Evolutionary conservation across 2,888 invertebrate species (phyloP).

Genomic region (Scrobipalpa costella): DNA sequence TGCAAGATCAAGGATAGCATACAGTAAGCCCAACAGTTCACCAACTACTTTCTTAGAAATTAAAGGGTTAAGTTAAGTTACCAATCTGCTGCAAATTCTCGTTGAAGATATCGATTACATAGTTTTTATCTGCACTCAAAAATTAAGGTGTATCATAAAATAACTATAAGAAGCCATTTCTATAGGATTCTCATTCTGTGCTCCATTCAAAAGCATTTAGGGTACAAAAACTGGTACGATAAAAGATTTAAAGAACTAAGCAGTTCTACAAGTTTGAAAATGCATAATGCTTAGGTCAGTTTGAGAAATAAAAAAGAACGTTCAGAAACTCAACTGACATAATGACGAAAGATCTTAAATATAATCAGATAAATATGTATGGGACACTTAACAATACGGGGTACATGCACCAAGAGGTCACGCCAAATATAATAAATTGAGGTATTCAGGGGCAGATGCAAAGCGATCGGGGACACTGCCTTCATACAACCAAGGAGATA

Average conservation of each 20-base stretch:
- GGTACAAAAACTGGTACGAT: constrained; percentile 40
- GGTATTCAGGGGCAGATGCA: constrained; percentile 73
- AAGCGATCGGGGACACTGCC: constrained; percentile 81
- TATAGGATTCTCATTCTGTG: constrained; percentile 60
- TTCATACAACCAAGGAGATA: constrained; percentile 79
- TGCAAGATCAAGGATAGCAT: constrained; percentile 38
- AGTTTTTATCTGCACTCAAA: constrained; percentile 36
- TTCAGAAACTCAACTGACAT: constrained; percentile 47
- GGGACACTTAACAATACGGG: constrained; percentile 63
- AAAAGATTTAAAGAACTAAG: constrained; percentile 63
- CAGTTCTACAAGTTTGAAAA: constrained; percentile 62
- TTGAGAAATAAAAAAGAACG: constrained; percentile 50
- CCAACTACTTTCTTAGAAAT: constrained; percentile 52
- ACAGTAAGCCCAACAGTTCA: constrained; percentile 48
- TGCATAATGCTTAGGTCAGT: constrained; percentile 52
- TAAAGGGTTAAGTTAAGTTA: constrained; percentile 43
- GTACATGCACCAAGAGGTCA: constrained; percentile 81
- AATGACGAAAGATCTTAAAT: constrained; percentile 45
- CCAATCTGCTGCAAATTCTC: constrained; percentile 37
- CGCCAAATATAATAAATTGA: constrained; percentile 72
- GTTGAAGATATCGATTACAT: constrained; percentile 42
- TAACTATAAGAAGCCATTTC: constrained; percentile 68
- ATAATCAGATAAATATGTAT: constrained; percentile 46
- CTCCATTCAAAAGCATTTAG: constrained; percentile 66
- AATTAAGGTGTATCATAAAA: constrained; percentile 53